These are phyloP conservation scores for Rhopilema esculentum DNA, from an alignment of 30 jellyfish, hydroid and myxozoan species.

Conservation along the genomic window DNA sequence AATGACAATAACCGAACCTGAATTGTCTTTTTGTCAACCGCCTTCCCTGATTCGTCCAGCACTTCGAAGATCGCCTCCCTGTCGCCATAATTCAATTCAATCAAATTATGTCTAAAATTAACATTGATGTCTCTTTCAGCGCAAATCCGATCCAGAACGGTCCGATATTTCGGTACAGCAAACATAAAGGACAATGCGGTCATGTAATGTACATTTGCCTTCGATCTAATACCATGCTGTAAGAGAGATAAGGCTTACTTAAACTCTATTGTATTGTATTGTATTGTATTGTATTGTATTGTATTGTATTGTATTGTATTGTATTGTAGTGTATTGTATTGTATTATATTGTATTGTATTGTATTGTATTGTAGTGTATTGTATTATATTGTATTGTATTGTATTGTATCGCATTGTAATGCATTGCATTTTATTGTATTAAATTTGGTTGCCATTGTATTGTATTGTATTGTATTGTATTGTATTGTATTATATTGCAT, in stretches of 20 bases:
- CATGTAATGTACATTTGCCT: constrained; percentile 69
- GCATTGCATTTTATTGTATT: too few species aligned
- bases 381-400: too few species aligned
- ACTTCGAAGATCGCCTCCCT: constrained; percentile 80
- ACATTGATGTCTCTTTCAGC: constrained; percentile 75
- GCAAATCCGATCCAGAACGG: constrained; percentile 74
- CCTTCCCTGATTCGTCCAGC: constrained; percentile 68
- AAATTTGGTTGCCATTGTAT: too few species aligned
- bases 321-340: too few species aligned
- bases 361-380: too few species aligned
- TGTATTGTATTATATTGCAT: too few species aligned
- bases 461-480: too few species aligned
- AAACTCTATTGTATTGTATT: too few species aligned
- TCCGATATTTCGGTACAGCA: constrained; percentile 83
- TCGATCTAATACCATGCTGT: constrained; percentile 82
- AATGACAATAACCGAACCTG: constrained; percentile 43
- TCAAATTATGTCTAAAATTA: constrained; percentile 64
- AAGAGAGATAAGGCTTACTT: neutral
- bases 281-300: too few species aligned
- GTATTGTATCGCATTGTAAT: too few species aligned
- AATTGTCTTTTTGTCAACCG: constrained; percentile 59
- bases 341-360: too few species aligned
- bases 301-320: too few species aligned
- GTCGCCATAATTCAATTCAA: constrained; percentile 65
- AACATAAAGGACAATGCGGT: constrained; percentile 85